Percentiles rank a stretch among this genome's conserved stretches.
phyloP scores from a whole-genome alignment of 2,797 vertebrate species.

The Australoheros facetus region DNA sequence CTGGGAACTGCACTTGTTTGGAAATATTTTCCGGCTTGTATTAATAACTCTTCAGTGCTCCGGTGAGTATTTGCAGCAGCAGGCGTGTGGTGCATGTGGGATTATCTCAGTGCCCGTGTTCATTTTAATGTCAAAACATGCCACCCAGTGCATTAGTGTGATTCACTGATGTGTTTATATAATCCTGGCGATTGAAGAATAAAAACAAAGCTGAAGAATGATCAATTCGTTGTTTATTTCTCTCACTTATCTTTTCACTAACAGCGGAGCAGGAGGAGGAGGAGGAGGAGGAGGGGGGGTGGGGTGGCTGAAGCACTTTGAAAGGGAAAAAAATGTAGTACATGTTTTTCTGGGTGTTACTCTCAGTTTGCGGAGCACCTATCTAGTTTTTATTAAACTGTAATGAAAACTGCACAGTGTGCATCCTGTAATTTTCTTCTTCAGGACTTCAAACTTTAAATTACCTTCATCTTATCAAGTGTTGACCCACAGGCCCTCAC shows the following conservation, averaged over 20 bases:
- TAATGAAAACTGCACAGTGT: not conserved
- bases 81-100: not conserved
- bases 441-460: not conserved
- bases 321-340: not conserved
- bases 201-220: not conserved
- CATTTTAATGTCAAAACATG: conserved; percentile 7
- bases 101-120: not conserved
- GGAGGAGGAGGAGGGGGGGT: too few relatives aligned
- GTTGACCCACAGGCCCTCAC: not conserved
- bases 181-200: not conserved
- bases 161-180: not conserved
- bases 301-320: not conserved
- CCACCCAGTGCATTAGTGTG: not conserved
- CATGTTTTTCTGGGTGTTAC: not conserved
- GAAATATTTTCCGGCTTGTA: not conserved
- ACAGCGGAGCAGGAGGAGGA: not conserved
- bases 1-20: not conserved
- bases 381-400: not conserved
- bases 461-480: not conserved
- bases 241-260: not conserved
- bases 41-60: not conserved
- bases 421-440: conserved; percentile 3
- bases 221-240: not conserved
- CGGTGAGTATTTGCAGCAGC: not conserved
- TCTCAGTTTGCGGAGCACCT: not conserved